phyloP scores from a whole-genome alignment of 2,113 vertebrate species.

The Puma concolor region DNA sequence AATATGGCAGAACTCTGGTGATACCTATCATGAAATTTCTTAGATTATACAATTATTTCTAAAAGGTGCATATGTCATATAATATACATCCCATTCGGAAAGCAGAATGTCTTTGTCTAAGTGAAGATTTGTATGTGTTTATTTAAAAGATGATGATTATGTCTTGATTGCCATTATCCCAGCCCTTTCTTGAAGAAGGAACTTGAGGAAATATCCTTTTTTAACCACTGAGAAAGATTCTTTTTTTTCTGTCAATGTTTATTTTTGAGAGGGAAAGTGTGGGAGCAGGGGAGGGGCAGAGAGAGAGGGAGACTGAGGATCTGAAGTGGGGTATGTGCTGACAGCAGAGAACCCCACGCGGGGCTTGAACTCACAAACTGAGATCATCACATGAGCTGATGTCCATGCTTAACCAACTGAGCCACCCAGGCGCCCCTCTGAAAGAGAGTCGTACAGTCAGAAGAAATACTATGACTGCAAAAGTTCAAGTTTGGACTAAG shows the following conservation, averaged over 20 bases:
- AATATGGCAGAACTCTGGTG: neutral
- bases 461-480: constrained; percentile 16
- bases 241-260: neutral
- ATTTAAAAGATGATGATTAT: neutral
- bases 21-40: neutral
- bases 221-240: neutral
- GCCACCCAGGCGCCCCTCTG: too few relatives aligned
- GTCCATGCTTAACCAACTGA: too few relatives aligned
- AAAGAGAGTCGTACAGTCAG: neutral
- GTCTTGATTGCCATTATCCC: neutral
- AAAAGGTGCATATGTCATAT: neutral
- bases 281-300: too few relatives aligned
- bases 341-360: too few relatives aligned
- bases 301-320: too few relatives aligned
- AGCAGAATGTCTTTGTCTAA: constrained; percentile 7
- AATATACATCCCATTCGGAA: neutral
- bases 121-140: neutral
- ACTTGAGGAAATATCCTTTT: constrained; percentile 11
- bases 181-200: neutral
- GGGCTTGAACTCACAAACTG: too few relatives aligned
- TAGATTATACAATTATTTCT: neutral
- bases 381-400: too few relatives aligned
- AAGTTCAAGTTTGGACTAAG: neutral
- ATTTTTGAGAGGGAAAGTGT: too few relatives aligned
- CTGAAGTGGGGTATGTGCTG: too few relatives aligned